Evolutionary conservation across 2,888 invertebrate genomes (phyloP).

Genomic region (Caenorhabditis doughertyi): DNA sequence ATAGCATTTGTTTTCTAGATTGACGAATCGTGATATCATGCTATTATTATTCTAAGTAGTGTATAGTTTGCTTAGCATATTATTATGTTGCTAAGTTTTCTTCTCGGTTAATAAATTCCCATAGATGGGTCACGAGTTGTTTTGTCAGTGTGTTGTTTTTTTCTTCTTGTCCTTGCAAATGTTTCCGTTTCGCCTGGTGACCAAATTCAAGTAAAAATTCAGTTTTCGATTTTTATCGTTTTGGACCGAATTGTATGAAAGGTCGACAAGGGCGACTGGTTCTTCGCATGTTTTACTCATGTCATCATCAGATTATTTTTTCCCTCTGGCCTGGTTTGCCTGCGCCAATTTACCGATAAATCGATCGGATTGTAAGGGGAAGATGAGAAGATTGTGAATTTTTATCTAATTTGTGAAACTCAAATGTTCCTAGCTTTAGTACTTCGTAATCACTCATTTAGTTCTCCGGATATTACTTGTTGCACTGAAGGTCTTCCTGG

Average conservation of each 20-base stretch:
- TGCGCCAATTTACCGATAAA: slow-evolving; percentile 22
- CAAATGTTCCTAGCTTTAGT: too few species aligned
- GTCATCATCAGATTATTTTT: slow-evolving; percentile 38
- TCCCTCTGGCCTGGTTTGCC: slow-evolving; percentile 18
- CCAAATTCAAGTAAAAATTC: slow-evolving; percentile 16
- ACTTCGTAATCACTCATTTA: too few species aligned
- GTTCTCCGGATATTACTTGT: too few species aligned
- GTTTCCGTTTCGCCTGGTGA: slow-evolving; percentile 7
- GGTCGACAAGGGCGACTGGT: slow-evolving; percentile 41
- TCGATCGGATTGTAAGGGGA: slow-evolving; percentile 23
- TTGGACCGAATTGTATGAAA: slow-evolving; percentile 14
- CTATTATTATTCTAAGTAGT: neutral
- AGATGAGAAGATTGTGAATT: too few species aligned
- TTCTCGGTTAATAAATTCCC: too few species aligned
- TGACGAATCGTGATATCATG: slow-evolving; percentile 10
- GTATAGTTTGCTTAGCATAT: slow-evolving; percentile 1
- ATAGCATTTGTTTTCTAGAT: neutral
- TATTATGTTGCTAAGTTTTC: neutral
- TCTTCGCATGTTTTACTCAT: slow-evolving; percentile 53
- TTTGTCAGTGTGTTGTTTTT: slow-evolving; percentile 26
- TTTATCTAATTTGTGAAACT: too few species aligned
- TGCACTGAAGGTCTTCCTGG: too few species aligned
- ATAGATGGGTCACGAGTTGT: slow-evolving; percentile 1
- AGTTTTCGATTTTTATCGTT: slow-evolving; percentile 6
- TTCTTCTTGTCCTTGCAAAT: neutral